These are phyloP conservation scores for Pterocles burchelli DNA, from an alignment of 2,113 vertebrate species.

Conservation along the genomic window DNA sequence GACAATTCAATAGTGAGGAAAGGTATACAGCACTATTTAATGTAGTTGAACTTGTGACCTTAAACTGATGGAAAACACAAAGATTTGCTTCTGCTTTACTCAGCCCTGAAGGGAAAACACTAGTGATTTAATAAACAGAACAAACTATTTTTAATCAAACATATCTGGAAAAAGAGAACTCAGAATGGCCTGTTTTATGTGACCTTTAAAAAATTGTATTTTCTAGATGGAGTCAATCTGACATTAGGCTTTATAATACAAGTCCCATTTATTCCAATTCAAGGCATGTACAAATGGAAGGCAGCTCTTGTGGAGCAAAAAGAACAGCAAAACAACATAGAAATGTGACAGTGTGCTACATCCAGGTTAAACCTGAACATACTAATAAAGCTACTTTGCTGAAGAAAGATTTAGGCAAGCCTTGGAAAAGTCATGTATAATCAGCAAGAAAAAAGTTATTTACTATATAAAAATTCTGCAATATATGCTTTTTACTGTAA, in stretches of 20 bases:
- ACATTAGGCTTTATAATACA: conserved; percentile 27
- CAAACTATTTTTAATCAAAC: conserved; percentile 43
- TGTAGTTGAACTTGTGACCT: neutral
- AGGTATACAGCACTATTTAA: neutral
- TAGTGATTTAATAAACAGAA: conserved; percentile 25
- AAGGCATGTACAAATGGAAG: neutral
- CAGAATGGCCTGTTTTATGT: conserved; percentile 13
- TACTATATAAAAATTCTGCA: neutral
- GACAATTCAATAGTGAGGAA: neutral
- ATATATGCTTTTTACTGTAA: neutral
- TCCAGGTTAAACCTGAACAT: neutral
- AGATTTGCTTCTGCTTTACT: neutral
- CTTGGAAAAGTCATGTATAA: neutral
- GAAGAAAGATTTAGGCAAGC: neutral
- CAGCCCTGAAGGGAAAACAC: neutral
- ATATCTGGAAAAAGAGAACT: neutral
- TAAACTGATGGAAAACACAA: neutral
- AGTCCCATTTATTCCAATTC: conserved; percentile 3
- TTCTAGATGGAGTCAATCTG: neutral
- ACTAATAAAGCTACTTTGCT: neutral
- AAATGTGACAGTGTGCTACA: neutral
- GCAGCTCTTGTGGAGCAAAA: neutral
- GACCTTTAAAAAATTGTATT: conserved; percentile 54
- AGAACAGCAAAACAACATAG: neutral
- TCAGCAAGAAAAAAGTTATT: neutral